These are phyloP conservation scores for Peribatodes rhomboidaria DNA, from an alignment of 2,888 invertebrate species.

Conservation along the genomic window DNA sequence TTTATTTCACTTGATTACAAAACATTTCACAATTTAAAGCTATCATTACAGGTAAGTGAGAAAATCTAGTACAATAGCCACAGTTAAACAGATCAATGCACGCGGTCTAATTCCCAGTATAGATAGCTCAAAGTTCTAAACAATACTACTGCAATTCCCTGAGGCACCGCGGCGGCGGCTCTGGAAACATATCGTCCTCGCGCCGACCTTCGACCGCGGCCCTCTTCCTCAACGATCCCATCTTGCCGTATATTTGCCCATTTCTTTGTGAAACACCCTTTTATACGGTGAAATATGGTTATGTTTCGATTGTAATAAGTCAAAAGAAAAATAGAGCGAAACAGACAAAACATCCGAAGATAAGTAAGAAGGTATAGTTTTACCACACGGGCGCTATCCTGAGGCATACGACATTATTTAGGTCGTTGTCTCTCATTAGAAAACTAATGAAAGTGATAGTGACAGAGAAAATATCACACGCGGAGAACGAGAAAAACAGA, in stretches of 20 bases:
- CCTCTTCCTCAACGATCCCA: slow-evolving; percentile 82
- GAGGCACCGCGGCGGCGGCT: slow-evolving; percentile 31
- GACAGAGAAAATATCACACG: no score
- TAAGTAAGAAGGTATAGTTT: background rate
- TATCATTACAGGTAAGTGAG: no score
- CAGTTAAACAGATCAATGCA: no score
- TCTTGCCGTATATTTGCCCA: slow-evolving; percentile 64
- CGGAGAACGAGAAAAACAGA: no score
- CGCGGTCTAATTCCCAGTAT: no score
- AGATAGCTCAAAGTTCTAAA: slow-evolving; percentile 2
- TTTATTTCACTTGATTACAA: no score
- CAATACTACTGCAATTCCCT: slow-evolving; percentile 32
- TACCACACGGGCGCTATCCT: background rate
- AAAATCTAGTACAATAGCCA: no score
- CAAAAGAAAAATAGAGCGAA: slow-evolving; percentile 22
- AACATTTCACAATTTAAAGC: no score
- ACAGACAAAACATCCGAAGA: no score
- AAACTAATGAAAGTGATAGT: no score
- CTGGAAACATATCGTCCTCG: slow-evolving; percentile 74
- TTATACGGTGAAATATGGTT: slow-evolving; percentile 45
- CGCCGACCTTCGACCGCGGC: slow-evolving; percentile 74
- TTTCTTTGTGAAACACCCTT: slow-evolving; percentile 58
- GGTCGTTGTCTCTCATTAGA: no score
- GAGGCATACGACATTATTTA: no score
- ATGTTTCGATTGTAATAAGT: slow-evolving; percentile 41